Percentiles rank a stretch among this genome's conserved stretches.
phyloP scores from a whole-genome alignment of 2,797 vertebrate species.

The Lepilemur septentrionalis region DNA sequence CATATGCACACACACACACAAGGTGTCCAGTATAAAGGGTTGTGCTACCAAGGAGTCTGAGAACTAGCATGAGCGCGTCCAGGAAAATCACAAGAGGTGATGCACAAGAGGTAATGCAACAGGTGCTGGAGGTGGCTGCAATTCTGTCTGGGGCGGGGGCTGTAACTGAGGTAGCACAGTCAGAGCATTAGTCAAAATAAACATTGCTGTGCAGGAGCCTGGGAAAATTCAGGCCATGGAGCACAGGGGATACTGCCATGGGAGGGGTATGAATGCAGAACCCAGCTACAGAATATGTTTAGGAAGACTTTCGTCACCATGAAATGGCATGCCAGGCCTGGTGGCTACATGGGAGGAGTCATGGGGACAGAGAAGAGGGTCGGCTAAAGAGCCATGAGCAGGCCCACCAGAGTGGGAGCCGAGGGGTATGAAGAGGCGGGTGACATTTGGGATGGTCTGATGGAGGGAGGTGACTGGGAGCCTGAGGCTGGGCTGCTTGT shows the following conservation, averaged over 20 bases:
- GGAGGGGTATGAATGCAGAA: neutral
- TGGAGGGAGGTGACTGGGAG: neutral
- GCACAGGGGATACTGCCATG: neutral
- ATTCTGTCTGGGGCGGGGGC: neutral
- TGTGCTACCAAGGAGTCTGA: neutral
- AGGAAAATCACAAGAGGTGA: neutral
- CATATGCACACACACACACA: neutral
- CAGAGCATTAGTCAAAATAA: neutral
- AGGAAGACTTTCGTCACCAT: neutral
- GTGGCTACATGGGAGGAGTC: neutral
- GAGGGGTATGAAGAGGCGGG: fast-evolving
- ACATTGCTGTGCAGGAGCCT: neutral
- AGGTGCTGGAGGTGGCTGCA: neutral
- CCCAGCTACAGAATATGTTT: neutral
- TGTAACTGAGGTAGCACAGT: neutral
- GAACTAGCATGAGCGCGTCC: neutral
- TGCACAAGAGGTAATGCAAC: neutral
- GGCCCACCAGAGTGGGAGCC: neutral
- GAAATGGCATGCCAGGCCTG: neutral
- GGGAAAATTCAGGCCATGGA: neutral
- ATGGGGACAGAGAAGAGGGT: neutral
- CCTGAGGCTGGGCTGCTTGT: neutral
- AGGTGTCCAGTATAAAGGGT: neutral
- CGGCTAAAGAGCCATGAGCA: neutral
- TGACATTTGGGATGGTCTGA: neutral